Evolutionary conservation across 2,888 invertebrate species (phyloP), one percentile per base, ranked within the genome.

Genomic region (Zygogramma bicolorata): DNA sequence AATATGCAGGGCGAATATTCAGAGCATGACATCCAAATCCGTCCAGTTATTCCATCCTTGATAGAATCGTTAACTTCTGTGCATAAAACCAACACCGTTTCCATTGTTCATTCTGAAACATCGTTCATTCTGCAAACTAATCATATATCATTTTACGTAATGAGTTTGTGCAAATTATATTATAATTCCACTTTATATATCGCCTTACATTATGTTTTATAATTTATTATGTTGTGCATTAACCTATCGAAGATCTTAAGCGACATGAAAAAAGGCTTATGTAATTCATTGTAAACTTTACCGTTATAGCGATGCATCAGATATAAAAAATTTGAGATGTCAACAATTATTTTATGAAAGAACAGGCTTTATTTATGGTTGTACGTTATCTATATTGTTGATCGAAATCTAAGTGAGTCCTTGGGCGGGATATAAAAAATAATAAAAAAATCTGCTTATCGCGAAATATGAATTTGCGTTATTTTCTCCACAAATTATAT

Each of bases 81-180:
- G 8, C 20, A 18, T 3, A 46, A 10, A 34, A 13, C 34, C 34
- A 13, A 34, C 34, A 34, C 13, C 20, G 18, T 46, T 20, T 13
- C 46, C 22, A 27, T 25, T 53, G 6, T 22, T 53, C 27, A 53
- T 53, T 53, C 27, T 27, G n/a, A n/a, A 22, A 27, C 53, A 22
- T 53, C n/a, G 53, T 27, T 53, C 53, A 53, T 53, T 53, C 53
- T 53, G 53, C 53, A 15, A n/a, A 53, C 27, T 53, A 13, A 53
- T 25, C 53, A 53, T 1, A 25, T 53, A 20, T 25, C 15, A 42
- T 53, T 15, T 7, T 53, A 27, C 53, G 25, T 53, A n/a, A 27
- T 22, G 27, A 53, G 25, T 5, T 6, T 53, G 7, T 22, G 27
- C 25, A 53, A 53, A n/a, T 25, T 20, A 46, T 20, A 18, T 13